These are phyloP conservation scores for Gonioctena quinquepunctata DNA, from an alignment of 1,140 invertebrate species.

Conservation along the genomic window DNA sequence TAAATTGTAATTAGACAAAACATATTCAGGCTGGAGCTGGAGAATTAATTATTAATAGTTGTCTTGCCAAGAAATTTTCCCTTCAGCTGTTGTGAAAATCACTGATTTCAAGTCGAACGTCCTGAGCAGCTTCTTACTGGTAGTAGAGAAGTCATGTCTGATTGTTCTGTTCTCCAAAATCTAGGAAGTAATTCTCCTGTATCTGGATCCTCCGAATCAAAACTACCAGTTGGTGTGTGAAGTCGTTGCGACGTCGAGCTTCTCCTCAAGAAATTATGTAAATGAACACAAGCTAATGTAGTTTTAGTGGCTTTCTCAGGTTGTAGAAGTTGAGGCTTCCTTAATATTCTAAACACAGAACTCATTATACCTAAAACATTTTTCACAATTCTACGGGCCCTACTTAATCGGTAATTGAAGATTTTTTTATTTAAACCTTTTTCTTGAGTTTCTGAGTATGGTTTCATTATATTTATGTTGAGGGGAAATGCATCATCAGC, in stretches of 20 bases:
- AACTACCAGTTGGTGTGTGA: slow-evolving; percentile 6
- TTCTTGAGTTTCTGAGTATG: slow-evolving; percentile 14
- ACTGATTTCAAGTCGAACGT: too few species aligned
- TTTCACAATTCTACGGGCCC: slow-evolving; percentile 17
- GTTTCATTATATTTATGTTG: slow-evolving; percentile 17
- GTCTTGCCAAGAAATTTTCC: too few species aligned
- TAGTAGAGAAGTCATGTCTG: too few species aligned
- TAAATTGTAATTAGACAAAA: too few species aligned
- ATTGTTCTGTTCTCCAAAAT: too few species aligned
- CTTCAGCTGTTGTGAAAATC: too few species aligned
- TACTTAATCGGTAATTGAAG: slow-evolving; percentile 23
- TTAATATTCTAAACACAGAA: slow-evolving; percentile 34
- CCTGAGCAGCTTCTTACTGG: too few species aligned
- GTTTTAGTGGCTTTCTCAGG: slow-evolving; percentile 2
- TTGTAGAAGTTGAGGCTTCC: slow-evolving; percentile 37
- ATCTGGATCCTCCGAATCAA: neutral
- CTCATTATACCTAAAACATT: slow-evolving; percentile 24
- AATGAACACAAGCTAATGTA: slow-evolving; percentile 11
- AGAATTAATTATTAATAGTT: too few species aligned
- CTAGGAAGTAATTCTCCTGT: neutral
- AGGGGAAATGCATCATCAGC: slow-evolving; percentile 20
- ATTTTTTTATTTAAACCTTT: slow-evolving; percentile 14
- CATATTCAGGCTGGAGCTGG: too few species aligned
- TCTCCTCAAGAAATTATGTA: slow-evolving; percentile 27
- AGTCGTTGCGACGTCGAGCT: neutral